Evolutionary conservation across 2,113 vertebrate species (phyloP), one percentile per base, ranked within the genome.

Genomic region (Prietella phreatophila): DNA sequence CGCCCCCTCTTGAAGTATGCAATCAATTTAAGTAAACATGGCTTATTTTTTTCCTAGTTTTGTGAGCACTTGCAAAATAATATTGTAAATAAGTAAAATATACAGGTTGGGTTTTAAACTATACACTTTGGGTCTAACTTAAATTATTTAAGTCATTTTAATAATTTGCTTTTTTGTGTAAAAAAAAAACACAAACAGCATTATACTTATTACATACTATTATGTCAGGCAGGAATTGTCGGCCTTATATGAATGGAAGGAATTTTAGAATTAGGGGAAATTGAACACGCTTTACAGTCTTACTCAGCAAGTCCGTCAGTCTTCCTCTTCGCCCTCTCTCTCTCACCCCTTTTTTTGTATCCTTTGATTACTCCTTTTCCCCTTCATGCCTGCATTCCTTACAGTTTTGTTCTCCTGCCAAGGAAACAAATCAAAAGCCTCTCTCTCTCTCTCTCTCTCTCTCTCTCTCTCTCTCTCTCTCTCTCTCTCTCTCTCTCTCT

Each of bases 381-480:
- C 95, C 95, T 93, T 95, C 95, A 94, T 91, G 94, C 84, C 95
- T 93, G 84, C 96, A 96, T 97, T 96, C 96, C 94, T 91, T 91
- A 93, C 95, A 94, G 95, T 97, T 96, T 97, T 97, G 96, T 95
- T 91, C 92, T 94, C 92, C 94, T 96, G 96, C 96, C 96, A 97
- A 96, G 95, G 95, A 96, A 96, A 95, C 93, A 89, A 96, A 96
- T 97, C 95, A 96, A 96, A 96, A 95, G 93, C 94, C 92, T 96
- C 95, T 91, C 93, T 93, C 93, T 93, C 94, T 85, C 81, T 83
- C 27, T 86, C 22, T 81, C 42, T 91, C 39, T 84, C 55, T 58
- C 73, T 71, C 55, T 86, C 53, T 82, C 36, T 86, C 56, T 83
- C 80, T 92, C 93, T 93, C 93, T 93, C 92, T 93, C 94, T 93